Evolutionary conservation across 2,797 vertebrate genomes (phyloP).

Genomic region (Malurus splendens): DNA sequence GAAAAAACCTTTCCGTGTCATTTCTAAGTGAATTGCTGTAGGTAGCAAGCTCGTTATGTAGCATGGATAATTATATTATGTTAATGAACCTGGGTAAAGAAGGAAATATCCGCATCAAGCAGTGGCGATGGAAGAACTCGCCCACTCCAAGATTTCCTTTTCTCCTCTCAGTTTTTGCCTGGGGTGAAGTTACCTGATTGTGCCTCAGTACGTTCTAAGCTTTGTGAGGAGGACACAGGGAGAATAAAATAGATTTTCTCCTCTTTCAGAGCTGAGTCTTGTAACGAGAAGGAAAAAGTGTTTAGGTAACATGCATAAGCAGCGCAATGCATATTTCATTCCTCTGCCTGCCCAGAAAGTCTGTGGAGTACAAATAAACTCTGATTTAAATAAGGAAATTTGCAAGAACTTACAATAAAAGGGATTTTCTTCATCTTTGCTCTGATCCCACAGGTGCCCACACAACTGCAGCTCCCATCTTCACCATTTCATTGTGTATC

Average conservation of each 20-base stretch:
- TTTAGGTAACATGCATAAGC: neutral
- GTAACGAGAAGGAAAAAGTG: neutral
- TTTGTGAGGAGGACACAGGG: neutral
- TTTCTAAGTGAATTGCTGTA: neutral
- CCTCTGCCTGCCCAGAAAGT: neutral
- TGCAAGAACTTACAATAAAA: neutral
- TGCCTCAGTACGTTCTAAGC: rapidly evolving
- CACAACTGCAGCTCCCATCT: neutral
- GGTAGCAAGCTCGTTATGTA: neutral
- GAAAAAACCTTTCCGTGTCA: neutral
- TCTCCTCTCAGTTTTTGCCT: neutral
- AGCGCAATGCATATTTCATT: neutral
- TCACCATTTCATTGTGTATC: neutral
- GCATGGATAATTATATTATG: neutral
- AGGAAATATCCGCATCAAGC: neutral
- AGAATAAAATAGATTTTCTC: neutral
- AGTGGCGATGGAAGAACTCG: neutral
- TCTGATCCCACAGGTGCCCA: neutral
- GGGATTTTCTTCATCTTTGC: neutral
- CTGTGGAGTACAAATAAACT: neutral
- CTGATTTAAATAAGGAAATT: neutral
- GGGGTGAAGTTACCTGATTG: neutral
- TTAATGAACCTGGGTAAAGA: neutral
- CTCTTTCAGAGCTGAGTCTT: neutral
- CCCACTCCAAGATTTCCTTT: neutral